phyloP scores from a whole-genome alignment of 2,888 invertebrate species.

The Cheilosia grossa region DNA sequence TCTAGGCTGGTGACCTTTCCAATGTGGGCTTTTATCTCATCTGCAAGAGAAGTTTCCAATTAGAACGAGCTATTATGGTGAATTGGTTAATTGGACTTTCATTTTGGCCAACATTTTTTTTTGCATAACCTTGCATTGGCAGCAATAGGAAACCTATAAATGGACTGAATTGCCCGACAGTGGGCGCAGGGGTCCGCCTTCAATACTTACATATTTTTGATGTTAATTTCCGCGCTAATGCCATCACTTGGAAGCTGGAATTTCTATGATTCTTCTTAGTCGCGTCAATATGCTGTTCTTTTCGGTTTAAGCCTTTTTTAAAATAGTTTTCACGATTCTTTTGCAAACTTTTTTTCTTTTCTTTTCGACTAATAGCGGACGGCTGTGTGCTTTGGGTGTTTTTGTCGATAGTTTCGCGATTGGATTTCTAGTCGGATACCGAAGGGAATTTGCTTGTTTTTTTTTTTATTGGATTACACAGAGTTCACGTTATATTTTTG shows the following conservation, averaged over 20 bases:
- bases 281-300: conserved; percentile 70
- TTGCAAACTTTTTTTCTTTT: conserved; percentile 50
- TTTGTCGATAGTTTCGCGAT: conserved; percentile 46
- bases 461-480: conserved; percentile 25
- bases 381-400: conserved; percentile 36
- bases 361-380: conserved; percentile 45
- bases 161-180: conserved; percentile 61
- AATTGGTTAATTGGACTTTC: conserved; percentile 20
- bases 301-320: conserved; percentile 44
- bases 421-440: conserved; percentile 26
- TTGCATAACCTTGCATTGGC: conserved; percentile 73
- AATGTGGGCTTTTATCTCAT: conserved; percentile 83
- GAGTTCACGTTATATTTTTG: conserved; percentile 64
- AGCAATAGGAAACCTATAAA: conserved; percentile 65
- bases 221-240: conserved; percentile 82
- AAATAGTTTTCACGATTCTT: conserved; percentile 42
- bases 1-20: conserved; percentile 83
- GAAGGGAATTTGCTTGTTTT: conserved; percentile 12
- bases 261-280: conserved; percentile 62
- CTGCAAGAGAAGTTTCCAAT: conserved; percentile 76
- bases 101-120: conserved; percentile 28
- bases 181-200: conserved; percentile 61
- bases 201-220: conserved; percentile 83
- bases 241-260: conserved; percentile 79
- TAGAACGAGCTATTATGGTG: conserved; percentile 10